phyloP scores from a whole-genome alignment of 1,140 invertebrate genomes.

The Apis cerana region DNA sequence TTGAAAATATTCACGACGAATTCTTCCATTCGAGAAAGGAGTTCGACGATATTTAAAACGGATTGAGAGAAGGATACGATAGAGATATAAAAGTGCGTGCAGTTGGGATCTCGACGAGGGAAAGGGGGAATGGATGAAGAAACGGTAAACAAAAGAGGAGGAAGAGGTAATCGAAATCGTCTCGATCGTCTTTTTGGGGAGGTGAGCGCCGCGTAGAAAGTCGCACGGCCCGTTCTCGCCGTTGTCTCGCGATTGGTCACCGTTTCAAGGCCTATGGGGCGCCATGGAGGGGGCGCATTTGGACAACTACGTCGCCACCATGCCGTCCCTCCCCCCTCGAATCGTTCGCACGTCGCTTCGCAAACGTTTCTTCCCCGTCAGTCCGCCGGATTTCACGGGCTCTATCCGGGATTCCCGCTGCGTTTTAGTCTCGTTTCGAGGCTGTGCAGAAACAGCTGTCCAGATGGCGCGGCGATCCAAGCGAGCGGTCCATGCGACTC shows the following conservation, averaged over 20 bases:
- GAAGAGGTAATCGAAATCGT: slow-evolving; percentile 23
- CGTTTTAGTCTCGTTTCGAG: neutral
- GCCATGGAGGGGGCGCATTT: slow-evolving; percentile 68
- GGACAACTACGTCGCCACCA: slow-evolving; percentile 73
- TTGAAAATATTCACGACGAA: no score
- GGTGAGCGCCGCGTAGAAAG: slow-evolving; percentile 33
- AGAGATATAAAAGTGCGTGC: no score
- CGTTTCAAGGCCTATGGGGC: slow-evolving; percentile 56
- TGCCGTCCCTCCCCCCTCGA: slow-evolving; percentile 32
- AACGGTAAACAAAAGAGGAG: slow-evolving; percentile 13
- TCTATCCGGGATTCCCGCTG: neutral
- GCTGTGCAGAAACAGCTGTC: neutral
- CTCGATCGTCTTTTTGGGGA: slow-evolving; percentile 49
- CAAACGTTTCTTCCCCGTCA: neutral
- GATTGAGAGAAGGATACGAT: no score
- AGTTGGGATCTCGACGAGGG: no score
- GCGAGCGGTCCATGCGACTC: neutral
- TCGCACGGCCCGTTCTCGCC: slow-evolving; percentile 19
- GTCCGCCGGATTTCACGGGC: neutral
- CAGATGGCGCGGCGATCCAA: neutral
- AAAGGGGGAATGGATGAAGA: neutral
- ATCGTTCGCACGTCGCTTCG: neutral
- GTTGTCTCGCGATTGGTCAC: slow-evolving; percentile 41
- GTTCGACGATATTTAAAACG: no score
- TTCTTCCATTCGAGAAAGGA: no score